Conservation (phyloP, 2,888 invertebrate species). For the Lydus trimaculatus region DNA sequence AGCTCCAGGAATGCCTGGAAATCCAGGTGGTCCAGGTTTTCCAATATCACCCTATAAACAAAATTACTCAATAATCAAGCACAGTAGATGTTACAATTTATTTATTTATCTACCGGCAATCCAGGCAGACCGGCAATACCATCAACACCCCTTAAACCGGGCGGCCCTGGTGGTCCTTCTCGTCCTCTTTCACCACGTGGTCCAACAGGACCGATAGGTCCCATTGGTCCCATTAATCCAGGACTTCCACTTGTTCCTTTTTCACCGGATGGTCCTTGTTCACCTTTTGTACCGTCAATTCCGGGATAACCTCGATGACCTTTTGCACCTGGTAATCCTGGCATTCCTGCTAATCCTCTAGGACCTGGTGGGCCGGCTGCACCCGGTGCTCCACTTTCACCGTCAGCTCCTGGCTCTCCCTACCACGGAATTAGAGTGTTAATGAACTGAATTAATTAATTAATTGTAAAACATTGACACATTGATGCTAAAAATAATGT, state of each 20-base stretch:
- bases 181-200: constrained; percentile 84
- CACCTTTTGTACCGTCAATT: constrained; percentile 82
- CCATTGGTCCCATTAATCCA: constrained; percentile 76
- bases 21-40: constrained; percentile 85
- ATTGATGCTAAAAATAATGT: neutral
- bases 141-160: constrained; percentile 80
- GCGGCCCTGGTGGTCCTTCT: constrained; percentile 80
- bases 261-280: constrained; percentile 77
- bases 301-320: constrained; percentile 85
- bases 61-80: constrained; percentile 2
- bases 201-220: constrained; percentile 78
- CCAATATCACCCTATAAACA: constrained; percentile 74
- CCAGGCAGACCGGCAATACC: constrained; percentile 83
- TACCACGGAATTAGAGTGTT: constrained; percentile 46
- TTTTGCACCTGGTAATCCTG: constrained; percentile 82
- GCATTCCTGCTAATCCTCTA: constrained; percentile 75
- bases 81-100: constrained; percentile 2
- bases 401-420: constrained; percentile 83
- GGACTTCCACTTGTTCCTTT: constrained; percentile 74
- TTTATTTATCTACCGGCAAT: constrained; percentile 63
- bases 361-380: constrained; percentile 75
- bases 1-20: constrained; percentile 80
- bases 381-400: constrained; percentile 78
- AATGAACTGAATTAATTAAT: neutral
- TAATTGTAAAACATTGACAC: neutral